Base-by-base conservation (phyloP, 2,113 vertebrate genomes). In the Sciurus niger region DNA sequence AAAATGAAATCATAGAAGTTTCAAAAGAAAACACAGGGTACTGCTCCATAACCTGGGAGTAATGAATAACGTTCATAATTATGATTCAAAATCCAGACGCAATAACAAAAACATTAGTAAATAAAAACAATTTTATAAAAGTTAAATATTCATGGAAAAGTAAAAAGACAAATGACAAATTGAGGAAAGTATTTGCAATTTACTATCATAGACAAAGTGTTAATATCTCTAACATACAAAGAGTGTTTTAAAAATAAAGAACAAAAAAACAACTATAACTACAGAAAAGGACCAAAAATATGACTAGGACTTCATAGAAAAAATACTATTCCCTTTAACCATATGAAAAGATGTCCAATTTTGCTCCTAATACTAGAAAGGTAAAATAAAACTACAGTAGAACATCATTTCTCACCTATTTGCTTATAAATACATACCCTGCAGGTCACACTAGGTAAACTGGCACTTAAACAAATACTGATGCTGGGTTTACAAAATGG, bases 141-240 rank as follows among this genome's bases (percentile, higher is more conserved):
- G 78, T 34, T 43, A 86, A 63, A 89, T 89, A 94, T 72, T 24
- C 48, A 79, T 67, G 7, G 72, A 37, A 70, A 94, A 92, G 17
- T 74, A 80, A 83, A 93, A 90, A 94, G 58, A 90, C 67, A 93
- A 96, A 93, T 74, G 32, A 92, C 89, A 95, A 96, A 92, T 43
- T 63, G 5, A 40, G 63, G 5, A n/a, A 89, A 94, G 43, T 32
- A 84, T 43, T 1, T 89, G 51, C 65, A 93, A 93, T 20, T 68
- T 78, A 84, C 9, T 86, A 90, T 68, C 60, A 89, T 17, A 84
- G 63, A 89, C 46, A 80, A 92, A 96, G 46, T 79, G 28, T 58
- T 83, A 89, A 53, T 79, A 93, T 60, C 46, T 25, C 72, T 58
- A 91, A 93, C 63, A 79, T 18, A 86, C 76, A 89, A 48, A 90